A percentile compares a stretch with the other conserved stretches of the same genome.
These are phyloP conservation scores for Leucopsar rothschildi DNA, from an alignment of 2,113 vertebrate species.

Conservation along the genomic window DNA sequence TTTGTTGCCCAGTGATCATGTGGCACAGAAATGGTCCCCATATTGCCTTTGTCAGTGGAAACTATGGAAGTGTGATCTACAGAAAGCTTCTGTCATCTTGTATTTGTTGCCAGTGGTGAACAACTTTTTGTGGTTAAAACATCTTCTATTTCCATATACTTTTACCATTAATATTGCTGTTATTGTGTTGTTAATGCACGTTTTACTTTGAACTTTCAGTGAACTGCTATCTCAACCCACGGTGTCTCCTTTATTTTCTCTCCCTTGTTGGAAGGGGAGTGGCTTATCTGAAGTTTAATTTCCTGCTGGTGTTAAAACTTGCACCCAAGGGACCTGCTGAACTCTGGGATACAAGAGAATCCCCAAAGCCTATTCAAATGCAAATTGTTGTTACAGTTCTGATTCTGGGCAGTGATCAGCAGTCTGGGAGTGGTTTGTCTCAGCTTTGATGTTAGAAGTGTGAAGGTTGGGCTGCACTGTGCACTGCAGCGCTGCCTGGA, in stretches of 20 bases:
- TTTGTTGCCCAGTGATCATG: neutral
- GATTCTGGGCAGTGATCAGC: neutral
- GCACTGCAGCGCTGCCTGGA: neutral
- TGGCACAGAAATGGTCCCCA: neutral
- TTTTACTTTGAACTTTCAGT: neutral
- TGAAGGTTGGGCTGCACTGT: neutral
- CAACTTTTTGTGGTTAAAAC: neutral
- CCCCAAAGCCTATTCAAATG: neutral
- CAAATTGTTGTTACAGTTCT: neutral
- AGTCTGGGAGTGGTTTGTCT: neutral
- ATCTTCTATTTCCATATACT: neutral
- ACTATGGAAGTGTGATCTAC: neutral
- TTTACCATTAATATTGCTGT: neutral
- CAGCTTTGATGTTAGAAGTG: neutral
- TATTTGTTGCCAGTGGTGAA: neutral
- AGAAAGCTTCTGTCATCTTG: neutral
- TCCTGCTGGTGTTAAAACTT: neutral
- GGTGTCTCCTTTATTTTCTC: neutral
- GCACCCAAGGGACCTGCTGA: neutral
- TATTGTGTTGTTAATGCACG: accelerated
- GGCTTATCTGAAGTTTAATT: neutral
- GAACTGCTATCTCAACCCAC: neutral
- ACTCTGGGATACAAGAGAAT: neutral
- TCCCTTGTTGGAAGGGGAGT: neutral
- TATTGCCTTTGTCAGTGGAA: neutral